Evolutionary conservation across 2,888 invertebrate species (phyloP), one percentile per base, ranked within the genome.

Genomic region (Hypercompe scribonia): DNA sequence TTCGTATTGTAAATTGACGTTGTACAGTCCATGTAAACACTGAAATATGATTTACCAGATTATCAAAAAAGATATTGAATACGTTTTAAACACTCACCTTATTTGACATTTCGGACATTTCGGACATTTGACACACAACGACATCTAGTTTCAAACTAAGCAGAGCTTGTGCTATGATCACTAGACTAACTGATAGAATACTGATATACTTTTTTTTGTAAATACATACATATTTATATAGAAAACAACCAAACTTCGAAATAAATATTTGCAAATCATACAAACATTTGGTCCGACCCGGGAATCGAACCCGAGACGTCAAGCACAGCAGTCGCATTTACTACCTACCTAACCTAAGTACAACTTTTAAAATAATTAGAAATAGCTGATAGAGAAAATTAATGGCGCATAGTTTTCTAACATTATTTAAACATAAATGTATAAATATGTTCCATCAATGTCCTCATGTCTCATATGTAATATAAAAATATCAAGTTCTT

Each of bases 401-500:
- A 72, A 79, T 68, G 42, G 54, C 73, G 18, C 75, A 66, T 73
- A 74, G 73, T 74, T 79, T 70, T 63, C 65, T 63, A 63, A 73
- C 63, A 34, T 68, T 54, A 67, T 76, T 77, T 71, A 73, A 77
- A 72, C 65, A 50, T 46, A 78, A 76, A 76, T 78, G 78, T 75
- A 79, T 72, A 54, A n/a, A 54, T 54, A 11, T 54, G 73, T 73
- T 63, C 42, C 63, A 34, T 74, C 75, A 72, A 78, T 78, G 73
- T 75, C 66, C 46, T 72, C 69, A 76, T 70, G 68, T 64, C 68
- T 71, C 33, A 46, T 72, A 65, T 68, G 71, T 81, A 81, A 86
- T 84, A 83, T 81, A 79, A 77, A 81, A 73, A 79, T 79, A 87
- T 86, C 84, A 87, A 86, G 80, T 81, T 85, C 84, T 85, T 84